Conservation (phyloP, 2,888 invertebrate genomes). For the Dynastes maya region DNA sequence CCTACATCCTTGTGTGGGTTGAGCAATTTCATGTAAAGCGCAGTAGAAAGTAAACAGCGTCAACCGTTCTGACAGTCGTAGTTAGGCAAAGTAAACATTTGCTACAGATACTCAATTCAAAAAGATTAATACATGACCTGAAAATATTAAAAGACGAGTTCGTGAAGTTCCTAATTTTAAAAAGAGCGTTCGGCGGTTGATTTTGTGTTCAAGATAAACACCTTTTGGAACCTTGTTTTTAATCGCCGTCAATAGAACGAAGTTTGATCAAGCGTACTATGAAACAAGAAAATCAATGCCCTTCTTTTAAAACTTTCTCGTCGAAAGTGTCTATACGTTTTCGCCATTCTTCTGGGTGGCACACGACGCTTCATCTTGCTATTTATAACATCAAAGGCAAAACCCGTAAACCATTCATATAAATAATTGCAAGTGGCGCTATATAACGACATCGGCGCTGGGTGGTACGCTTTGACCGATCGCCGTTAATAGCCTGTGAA, state of each 20-base stretch:
- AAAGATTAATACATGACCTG: too few relatives aligned
- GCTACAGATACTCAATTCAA: background rate
- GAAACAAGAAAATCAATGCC: too few relatives aligned
- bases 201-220: too few relatives aligned
- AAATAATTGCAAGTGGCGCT: constrained; percentile 62
- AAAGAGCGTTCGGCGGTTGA: too few relatives aligned
- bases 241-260: too few relatives aligned
- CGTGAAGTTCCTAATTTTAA: too few relatives aligned
- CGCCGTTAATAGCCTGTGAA: constrained; percentile 63
- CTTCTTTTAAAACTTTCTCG: background rate
- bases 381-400: constrained; percentile 66
- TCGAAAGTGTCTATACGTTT: background rate
- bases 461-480: constrained; percentile 60
- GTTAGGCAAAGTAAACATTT: constrained; percentile 7
- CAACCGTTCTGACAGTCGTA: background rate
- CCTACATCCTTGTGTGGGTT: constrained; percentile 1
- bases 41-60: constrained; percentile 14
- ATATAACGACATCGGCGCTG: constrained; percentile 39
- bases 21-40: constrained; percentile 8
- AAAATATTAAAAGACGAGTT: too few relatives aligned
- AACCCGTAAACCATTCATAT: constrained; percentile 63
- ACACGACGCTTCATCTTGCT: constrained; percentile 51
- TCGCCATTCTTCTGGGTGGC: constrained; percentile 51
- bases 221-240: too few relatives aligned
- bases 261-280: too few relatives aligned